These are phyloP conservation scores for Phaonia tiefii DNA, from an alignment of 2,888 invertebrate genomes.

Conservation along the genomic window DNA sequence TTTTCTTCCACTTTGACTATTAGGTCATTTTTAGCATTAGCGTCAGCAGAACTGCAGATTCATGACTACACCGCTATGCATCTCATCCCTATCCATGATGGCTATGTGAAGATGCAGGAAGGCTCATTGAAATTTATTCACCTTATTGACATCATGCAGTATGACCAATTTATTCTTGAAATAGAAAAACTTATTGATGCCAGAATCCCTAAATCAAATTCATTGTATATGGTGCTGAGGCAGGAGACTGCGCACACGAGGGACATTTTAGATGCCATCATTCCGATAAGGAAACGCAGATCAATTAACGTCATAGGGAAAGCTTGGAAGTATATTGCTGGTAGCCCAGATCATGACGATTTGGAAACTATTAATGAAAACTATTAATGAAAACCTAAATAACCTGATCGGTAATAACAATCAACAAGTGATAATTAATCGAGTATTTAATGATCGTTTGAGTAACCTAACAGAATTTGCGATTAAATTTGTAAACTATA, in stretches of 20 bases:
- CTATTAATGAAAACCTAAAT: conserved; percentile 20
- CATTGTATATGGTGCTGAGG: background rate
- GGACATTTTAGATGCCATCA: background rate
- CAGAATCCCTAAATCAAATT: no score
- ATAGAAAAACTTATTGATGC: background rate
- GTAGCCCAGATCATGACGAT: conserved; percentile 27
- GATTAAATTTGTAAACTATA: background rate
- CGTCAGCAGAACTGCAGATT: background rate
- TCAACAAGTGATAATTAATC: conserved; percentile 35
- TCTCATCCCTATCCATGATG: background rate
- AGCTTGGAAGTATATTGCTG: conserved; percentile 32
- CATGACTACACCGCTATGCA: background rate
- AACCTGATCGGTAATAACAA: conserved; percentile 24
- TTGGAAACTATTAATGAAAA: conserved; percentile 26
- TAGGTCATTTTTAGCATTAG: background rate
- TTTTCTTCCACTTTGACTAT: background rate
- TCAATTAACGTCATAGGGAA: conserved; percentile 28
- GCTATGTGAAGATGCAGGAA: background rate
- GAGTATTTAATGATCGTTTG: conserved; percentile 6
- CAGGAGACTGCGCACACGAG: background rate
- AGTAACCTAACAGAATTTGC: background rate
- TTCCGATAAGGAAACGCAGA: background rate
- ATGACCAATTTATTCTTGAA: background rate
- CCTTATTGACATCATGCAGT: background rate
- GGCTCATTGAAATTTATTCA: background rate